Conservation (phyloP, 2,797 vertebrate genomes). For the Argentina silus region DNA sequence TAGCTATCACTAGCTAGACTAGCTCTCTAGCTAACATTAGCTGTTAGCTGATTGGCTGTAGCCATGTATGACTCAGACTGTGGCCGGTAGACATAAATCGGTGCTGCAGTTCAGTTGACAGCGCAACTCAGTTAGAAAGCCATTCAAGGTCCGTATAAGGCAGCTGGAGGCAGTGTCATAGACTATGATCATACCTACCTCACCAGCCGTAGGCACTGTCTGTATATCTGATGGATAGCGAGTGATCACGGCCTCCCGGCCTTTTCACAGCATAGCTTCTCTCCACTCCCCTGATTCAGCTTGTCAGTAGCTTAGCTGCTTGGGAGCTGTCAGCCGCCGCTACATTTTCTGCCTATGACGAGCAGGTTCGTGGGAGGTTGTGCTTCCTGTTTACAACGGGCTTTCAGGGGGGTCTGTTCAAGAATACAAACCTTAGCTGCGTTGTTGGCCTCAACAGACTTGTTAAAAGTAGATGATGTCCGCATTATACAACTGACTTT, state of each 20-base stretch:
- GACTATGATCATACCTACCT: conserved; percentile 39
- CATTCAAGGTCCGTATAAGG: too few species aligned
- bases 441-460: background rate
- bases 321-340: background rate
- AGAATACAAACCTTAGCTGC: background rate
- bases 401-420: background rate
- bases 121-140: too few species aligned
- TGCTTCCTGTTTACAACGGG: conserved; percentile 19
- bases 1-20: background rate
- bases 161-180: too few species aligned
- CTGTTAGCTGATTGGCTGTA: too few species aligned
- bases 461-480: too few species aligned
- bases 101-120: too few species aligned
- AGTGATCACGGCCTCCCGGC: conserved; percentile 35
- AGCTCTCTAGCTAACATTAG: background rate
- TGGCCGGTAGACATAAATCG: too few species aligned
- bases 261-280: conserved; percentile 26
- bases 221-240: conserved; percentile 19
- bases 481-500: background rate
- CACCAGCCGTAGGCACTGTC: conserved; percentile 25
- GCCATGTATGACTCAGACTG: too few species aligned
- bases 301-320: background rate
- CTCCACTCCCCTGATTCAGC: conserved; percentile 6
- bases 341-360: background rate
- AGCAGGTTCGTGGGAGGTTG: conserved; percentile 2